Evolutionary conservation across 2,888 invertebrate genomes (phyloP).

Genomic region (Dryadula phaetusa): DNA sequence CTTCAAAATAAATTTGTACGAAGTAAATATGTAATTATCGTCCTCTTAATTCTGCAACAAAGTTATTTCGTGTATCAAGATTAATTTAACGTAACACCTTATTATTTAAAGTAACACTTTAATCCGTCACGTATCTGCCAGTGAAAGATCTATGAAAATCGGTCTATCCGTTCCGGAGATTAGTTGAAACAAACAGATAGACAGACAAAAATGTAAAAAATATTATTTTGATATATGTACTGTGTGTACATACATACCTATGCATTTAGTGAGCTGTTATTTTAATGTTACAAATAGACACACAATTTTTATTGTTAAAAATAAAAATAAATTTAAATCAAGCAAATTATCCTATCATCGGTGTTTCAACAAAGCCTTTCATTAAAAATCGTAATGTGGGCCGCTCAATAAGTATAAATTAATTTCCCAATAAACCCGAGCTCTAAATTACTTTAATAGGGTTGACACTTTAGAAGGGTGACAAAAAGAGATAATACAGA

Average conservation of each 20-base stretch:
- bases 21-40: not conserved
- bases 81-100: too few relatives aligned
- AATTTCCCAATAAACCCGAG: slow-evolving; percentile 9
- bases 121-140: too few relatives aligned
- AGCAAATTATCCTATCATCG: not conserved
- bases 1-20: not conserved
- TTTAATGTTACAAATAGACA: too few relatives aligned
- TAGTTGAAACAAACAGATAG: too few relatives aligned
- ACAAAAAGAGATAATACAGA: slow-evolving; percentile 20
- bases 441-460: slow-evolving; percentile 20
- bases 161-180: too few relatives aligned
- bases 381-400: not conserved
- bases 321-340: not conserved
- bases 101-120: too few relatives aligned
- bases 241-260: too few relatives aligned
- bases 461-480: slow-evolving; percentile 18
- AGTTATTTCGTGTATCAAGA: not conserved
- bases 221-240: too few relatives aligned
- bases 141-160: too few relatives aligned
- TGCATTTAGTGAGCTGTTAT: too few relatives aligned
- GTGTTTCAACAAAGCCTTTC: not conserved
- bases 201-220: too few relatives aligned
- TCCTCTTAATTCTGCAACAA: not conserved
- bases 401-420: slow-evolving; percentile 15
- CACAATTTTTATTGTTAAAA: too few relatives aligned